Evolutionary conservation across 64 coral and sea anemone species (phyloP).

Genomic region (Actinia tenebrosa): DNA sequence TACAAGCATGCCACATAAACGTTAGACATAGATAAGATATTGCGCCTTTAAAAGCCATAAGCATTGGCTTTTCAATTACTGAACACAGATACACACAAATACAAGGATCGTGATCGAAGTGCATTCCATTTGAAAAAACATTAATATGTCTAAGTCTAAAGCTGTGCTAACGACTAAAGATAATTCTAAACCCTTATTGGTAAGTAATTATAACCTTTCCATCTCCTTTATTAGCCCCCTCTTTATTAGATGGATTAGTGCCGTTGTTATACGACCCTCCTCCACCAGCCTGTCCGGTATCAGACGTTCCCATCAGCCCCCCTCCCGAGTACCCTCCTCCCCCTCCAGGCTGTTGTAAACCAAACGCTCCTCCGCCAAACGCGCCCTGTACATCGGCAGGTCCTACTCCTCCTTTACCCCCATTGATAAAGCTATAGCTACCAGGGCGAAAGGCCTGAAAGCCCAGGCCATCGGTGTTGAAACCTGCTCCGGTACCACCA

Average conservation of each 20-base stretch:
- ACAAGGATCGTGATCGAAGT: too few relatives aligned
- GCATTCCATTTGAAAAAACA: too few relatives aligned
- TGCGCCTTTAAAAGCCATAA: too few relatives aligned
- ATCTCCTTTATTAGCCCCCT: constrained; percentile 63
- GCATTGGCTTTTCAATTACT: too few relatives aligned
- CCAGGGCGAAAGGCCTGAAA: not conserved
- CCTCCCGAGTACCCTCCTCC: constrained; percentile 79
- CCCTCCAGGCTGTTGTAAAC: constrained; percentile 1
- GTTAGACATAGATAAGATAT: too few relatives aligned
- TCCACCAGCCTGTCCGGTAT: constrained; percentile 44
- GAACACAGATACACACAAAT: too few relatives aligned
- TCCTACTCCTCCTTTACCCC: constrained; percentile 34
- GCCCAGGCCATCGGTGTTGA: constrained; percentile 17
- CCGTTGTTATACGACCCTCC: constrained; percentile 67
- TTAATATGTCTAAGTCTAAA: too few relatives aligned
- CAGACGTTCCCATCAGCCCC: not conserved
- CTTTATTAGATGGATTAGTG: constrained; percentile 36
- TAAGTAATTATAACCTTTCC: constrained; percentile 48
- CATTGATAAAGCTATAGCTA: constrained; percentile 48
- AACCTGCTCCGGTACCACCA: constrained; percentile 24
- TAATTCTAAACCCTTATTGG: not conserved
- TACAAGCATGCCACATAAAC: too few relatives aligned
- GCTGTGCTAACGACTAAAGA: too few relatives aligned
- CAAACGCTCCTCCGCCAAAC: constrained; percentile 16
- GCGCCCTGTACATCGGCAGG: constrained; percentile 17